Evolutionary conservation across 2,113 vertebrate species (phyloP), one percentile per base, ranked within the genome.

Genomic region (Cavia aperea): DNA sequence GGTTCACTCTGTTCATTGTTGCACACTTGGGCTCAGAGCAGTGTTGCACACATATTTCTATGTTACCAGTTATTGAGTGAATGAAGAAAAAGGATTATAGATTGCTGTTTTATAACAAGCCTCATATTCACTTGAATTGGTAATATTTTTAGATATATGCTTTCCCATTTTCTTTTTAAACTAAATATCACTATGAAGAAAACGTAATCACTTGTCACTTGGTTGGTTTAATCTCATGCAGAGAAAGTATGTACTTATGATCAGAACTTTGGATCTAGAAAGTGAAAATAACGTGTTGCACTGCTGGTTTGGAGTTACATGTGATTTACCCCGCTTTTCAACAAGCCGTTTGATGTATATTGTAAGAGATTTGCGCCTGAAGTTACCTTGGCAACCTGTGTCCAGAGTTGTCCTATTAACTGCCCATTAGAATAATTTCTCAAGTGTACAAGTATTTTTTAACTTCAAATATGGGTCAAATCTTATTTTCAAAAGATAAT

Each of bases 81-180:
- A 79, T 73, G 88, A 73, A 77, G 18, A 70, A 68, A 93, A 36
- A 81, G 12, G 43, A 19, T 51, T 12, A 7, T 26, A 62, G 79
- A 39, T 15, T 65, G n/a, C 14, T 77, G 12, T 54, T 56, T 10
- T 1, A 1, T 24, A 81, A 23, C 15, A 70, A 84, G 78, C 54
- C 23, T 39, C 0, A 14, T 46, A 43, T 75, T 68, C 49, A 36
- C 60, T 46, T 68, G 15, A 79, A 73, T 0, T 29, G 49, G 36
- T 5, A 36, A 21, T 84, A 91, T 65, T 89, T 93, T 72, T 94
- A 29, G 24, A 63, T 91, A 31, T 60, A 8, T 16, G 14, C 19
- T 65, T 91, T 73, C 68, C 31, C 15, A 54, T 81, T 91, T 90
- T 91, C 68, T 85, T 94, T 82, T 58, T 65, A 96, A 95, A 93